phyloP scores from a whole-genome alignment of 1,140 invertebrate species.

The Pollicipes pollicipes region DNA sequence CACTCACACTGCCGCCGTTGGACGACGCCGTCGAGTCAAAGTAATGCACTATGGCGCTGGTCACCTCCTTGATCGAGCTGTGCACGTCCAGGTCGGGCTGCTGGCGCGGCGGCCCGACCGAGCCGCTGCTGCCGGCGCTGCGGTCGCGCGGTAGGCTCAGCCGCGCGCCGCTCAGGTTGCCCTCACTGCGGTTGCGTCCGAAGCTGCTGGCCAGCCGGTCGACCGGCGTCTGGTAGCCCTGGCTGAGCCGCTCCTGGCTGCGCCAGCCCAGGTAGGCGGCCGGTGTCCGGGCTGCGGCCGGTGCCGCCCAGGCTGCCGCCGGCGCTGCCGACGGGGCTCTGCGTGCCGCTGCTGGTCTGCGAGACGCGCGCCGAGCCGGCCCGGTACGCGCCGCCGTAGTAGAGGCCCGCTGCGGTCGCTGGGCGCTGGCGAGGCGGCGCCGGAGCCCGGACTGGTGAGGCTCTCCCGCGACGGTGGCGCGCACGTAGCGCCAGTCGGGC shows the following conservation, averaged over 20 bases:
- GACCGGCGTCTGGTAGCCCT: conserved; percentile 48
- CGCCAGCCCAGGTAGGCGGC: conserved; percentile 73
- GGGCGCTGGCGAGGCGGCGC: conserved; percentile 14
- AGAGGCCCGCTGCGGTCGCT: conserved; percentile 15
- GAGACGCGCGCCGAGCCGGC: too few relatives aligned
- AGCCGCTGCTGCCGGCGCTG: conserved; percentile 10
- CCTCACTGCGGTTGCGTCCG: conserved; percentile 22
- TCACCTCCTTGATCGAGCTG: conserved; percentile 75
- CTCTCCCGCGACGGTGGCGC: not conserved
- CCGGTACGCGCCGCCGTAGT: conserved; percentile 16
- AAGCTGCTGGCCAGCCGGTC: conserved; percentile 45
- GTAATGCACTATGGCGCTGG: conserved; percentile 80
- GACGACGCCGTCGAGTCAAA: conserved; percentile 33
- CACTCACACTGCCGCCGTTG: conserved; percentile 41
- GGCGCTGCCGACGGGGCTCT: conserved; percentile 19
- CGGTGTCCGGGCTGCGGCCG: conserved; percentile 13
- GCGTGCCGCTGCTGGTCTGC: conserved; percentile 11
- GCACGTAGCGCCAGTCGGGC: conserved; percentile 11
- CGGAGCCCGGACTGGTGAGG: conserved; percentile 14
- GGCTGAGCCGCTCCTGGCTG: conserved; percentile 53
- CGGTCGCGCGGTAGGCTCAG: conserved; percentile 2
- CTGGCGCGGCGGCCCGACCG: conserved; percentile 5
- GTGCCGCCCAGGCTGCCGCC: conserved; percentile 35
- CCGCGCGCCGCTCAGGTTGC: conserved; percentile 3
- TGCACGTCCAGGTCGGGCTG: conserved; percentile 36